Conservation (phyloP, 2,888 invertebrate genomes). For the Amiota mariae region DNA sequence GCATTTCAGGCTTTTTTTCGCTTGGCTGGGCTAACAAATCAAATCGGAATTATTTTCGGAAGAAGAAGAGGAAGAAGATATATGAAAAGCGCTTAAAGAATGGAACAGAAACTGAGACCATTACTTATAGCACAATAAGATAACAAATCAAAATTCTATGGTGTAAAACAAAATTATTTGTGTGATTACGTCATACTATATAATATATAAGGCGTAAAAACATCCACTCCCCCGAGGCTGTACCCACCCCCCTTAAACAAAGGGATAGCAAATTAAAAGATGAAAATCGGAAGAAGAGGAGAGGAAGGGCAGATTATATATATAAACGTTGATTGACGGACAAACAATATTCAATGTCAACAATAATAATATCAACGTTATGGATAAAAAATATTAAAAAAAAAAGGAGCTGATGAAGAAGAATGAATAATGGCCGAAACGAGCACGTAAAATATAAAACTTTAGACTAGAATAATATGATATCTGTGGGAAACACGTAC, state of each 20-base stretch:
- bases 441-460: no score
- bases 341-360: no score
- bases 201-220: neutral
- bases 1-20: no score
- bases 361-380: no score
- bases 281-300: neutral
- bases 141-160: slow-evolving; percentile 19
- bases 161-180: slow-evolving; percentile 11
- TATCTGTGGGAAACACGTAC: no score
- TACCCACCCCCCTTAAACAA: neutral
- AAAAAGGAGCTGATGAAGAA: neutral
- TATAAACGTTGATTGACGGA: no score
- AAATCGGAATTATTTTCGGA: no score
- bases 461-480: no score
- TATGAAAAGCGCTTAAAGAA: neutral
- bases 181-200: neutral
- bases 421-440: no score
- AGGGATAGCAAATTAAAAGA: neutral
- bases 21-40: no score
- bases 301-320: neutral
- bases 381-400: neutral
- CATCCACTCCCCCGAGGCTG: neutral
- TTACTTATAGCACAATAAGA: slow-evolving; percentile 9
- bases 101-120: neutral
- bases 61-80: neutral